Evolutionary conservation across 2,113 vertebrate genomes (phyloP).

Genomic region (Ranitomeya variabilis): DNA sequence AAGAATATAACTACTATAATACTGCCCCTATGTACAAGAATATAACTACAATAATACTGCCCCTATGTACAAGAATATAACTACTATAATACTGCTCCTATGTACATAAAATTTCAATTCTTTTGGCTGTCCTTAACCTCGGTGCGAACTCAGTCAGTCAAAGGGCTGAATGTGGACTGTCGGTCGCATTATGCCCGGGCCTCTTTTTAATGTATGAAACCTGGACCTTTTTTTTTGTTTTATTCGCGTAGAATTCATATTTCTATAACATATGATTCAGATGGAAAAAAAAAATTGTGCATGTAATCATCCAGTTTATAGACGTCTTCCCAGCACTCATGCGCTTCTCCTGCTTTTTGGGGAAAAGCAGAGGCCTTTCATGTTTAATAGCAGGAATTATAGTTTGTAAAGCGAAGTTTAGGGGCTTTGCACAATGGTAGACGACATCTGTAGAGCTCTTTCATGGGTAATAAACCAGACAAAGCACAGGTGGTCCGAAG

Average conservation of each 20-base stretch:
- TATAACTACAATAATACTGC: constrained; percentile 1
- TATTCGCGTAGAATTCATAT: neutral
- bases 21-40: neutral
- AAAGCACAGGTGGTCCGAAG: neutral
- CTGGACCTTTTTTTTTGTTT: neutral
- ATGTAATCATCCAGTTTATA: neutral
- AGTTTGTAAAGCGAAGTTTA: neutral
- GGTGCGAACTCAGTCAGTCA: too few species aligned
- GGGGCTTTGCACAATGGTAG: neutral
- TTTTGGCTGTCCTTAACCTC: too few species aligned
- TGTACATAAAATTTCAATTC: neutral
- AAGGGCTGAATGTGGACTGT: too few species aligned
- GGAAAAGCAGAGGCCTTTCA: constrained; percentile 4
- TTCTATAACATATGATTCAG: neutral
- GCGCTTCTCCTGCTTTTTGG: neutral
- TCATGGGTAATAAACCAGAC: neutral
- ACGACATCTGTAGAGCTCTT: neutral
- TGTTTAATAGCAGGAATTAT: constrained; percentile 20
- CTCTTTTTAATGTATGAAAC: neutral
- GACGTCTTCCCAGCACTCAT: neutral
- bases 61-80: neutral
- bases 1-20: neutral
- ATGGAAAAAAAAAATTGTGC: neutral
- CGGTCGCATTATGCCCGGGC: too few species aligned
- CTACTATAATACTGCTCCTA: constrained; percentile 1